A percentile compares a stretch with the other conserved stretches of the same genome.
Evolutionary conservation across 2,888 invertebrate species (phyloP).

Genomic region (Ecliptopera silaceata): DNA sequence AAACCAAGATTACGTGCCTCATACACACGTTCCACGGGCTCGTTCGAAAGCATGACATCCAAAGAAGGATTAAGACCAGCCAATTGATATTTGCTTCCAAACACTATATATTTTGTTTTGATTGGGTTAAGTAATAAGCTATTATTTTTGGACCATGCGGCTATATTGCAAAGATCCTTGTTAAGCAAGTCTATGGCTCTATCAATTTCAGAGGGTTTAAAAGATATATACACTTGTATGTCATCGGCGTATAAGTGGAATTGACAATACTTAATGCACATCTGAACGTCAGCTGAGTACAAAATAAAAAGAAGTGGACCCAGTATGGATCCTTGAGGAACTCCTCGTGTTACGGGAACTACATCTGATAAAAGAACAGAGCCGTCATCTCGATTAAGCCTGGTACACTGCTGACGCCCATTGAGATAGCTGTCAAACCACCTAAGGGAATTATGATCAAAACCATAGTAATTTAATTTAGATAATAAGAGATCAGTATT

Average conservation of each 20-base stretch:
- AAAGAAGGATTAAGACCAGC: no score
- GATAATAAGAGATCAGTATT: conserved; percentile 14
- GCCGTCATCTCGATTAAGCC: not conserved
- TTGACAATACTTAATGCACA: not conserved
- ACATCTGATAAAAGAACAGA: no score
- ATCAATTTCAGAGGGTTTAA: not conserved
- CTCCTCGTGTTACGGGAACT: no score
- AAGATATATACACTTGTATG: not conserved
- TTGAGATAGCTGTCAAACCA: conserved; percentile 1
- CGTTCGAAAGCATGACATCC: no score
- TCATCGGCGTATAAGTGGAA: conserved; percentile 3
- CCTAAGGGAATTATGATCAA: not conserved
- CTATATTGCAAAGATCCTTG: not conserved
- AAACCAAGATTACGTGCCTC: no score
- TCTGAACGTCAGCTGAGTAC: conserved; percentile 1
- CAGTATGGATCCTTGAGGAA: no score
- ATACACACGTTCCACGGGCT: no score
- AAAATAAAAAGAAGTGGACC: no score
- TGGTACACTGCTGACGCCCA: not conserved
- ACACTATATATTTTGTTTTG: no score
- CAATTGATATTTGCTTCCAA: no score
- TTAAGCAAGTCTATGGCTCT: not conserved
- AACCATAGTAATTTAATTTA: conserved; percentile 17
- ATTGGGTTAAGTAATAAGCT: no score
- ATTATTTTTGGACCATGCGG: not conserved